phyloP scores from a whole-genome alignment of 2,888 invertebrate genomes.

The Cantharis rufa region DNA sequence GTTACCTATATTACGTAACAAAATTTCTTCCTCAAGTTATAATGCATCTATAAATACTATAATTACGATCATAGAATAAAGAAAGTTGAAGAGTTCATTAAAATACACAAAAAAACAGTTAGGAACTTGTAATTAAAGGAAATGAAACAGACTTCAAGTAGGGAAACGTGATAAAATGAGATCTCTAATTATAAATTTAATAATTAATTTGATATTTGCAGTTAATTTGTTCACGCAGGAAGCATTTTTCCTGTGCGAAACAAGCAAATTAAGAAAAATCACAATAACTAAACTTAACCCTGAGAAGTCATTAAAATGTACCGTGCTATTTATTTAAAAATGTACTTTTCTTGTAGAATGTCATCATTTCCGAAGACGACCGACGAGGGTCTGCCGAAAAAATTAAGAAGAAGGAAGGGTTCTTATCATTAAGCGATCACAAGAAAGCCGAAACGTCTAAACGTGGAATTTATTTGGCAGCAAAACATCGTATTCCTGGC shows the following conservation, averaged over 20 bases:
- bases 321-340: no score
- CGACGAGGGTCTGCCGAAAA: slow-evolving; percentile 35
- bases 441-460: not conserved
- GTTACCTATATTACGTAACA: not conserved
- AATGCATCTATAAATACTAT: not conserved
- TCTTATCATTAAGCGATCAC: not conserved
- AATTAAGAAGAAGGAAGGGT: not conserved
- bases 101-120: not conserved
- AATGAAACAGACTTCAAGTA: not conserved
- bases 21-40: not conserved
- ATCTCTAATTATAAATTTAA: not conserved
- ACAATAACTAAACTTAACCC: not conserved
- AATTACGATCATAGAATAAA: not conserved
- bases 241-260: not conserved
- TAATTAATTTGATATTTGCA: not conserved
- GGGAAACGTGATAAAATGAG: not conserved
- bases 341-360: slow-evolving; percentile 36
- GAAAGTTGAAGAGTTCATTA: not conserved
- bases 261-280: not conserved
- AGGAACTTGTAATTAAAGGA: not conserved
- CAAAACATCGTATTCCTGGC: not conserved
- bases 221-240: not conserved
- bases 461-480: not conserved
- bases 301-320: not conserved
- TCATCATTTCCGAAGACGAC: slow-evolving; percentile 41